Percentiles rank a stretch among this genome's conserved stretches.
These are phyloP conservation scores for Cyphotilapia sp. DNA, from an alignment of 2,113 vertebrate species.

Conservation along the genomic window DNA sequence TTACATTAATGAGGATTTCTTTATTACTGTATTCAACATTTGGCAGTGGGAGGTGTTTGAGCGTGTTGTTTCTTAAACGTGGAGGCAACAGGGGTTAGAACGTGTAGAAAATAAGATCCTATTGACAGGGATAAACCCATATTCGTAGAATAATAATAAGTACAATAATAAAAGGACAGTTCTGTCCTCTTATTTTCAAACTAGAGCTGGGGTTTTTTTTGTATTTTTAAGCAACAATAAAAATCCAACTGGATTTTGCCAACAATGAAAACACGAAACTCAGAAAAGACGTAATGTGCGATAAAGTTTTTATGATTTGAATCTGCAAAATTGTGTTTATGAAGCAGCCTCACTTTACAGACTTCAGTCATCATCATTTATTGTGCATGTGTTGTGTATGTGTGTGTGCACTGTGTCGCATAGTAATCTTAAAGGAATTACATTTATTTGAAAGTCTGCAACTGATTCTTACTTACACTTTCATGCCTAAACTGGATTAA, in stretches of 20 bases:
- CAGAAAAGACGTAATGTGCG: neutral
- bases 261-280: neutral
- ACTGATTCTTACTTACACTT: neutral
- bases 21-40: conserved; percentile 44
- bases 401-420: neutral
- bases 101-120: neutral
- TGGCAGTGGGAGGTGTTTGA: conserved; percentile 15
- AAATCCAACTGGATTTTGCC: neutral
- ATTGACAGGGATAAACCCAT: neutral
- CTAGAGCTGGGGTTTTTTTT: accelerated
- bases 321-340: neutral
- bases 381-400: neutral
- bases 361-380: neutral
- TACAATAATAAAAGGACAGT: neutral
- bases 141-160: neutral
- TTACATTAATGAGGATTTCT: conserved; percentile 63
- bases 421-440: neutral
- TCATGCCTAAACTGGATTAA: conserved; percentile 17
- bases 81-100: neutral
- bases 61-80: neutral
- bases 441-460: neutral
- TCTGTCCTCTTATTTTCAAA: neutral
- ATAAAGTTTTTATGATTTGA: neutral
- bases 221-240: neutral
- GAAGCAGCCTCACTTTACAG: neutral